Base-by-base conservation (phyloP, 2,797 vertebrate genomes). In the Danio choprae region DNA sequence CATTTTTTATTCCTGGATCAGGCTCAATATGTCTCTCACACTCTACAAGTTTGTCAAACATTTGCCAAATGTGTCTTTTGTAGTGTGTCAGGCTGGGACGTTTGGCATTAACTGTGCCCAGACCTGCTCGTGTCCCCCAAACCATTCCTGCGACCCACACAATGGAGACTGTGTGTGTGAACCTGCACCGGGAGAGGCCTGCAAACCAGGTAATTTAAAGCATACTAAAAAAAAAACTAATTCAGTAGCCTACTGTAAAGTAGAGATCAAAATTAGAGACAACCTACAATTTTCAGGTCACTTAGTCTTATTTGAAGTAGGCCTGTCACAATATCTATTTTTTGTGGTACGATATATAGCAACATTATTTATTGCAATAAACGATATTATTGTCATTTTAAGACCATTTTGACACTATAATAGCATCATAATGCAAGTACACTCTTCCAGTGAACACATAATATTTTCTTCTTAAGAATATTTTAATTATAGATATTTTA, bases 51-150 rank as follows among this genome's bases (percentile, higher is more conserved):
- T 41, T 36, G 41, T 50, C 7, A 60, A 51, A 40, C n/a, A 13
- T 74, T 58, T 60, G n/a, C n/a, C 51, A 75, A 74, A 69, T 64
- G 16, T 62, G n/a, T 71, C 6, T 76, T 64, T 56, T 88, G 38
- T 90, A 96, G 95, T 90, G 43, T 96, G 95, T 9, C 79, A 86
- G 38, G 71, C 89, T 0, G 94, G 93, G 0, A 91, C 89, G 4
- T 96, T 94, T 0, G 95, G 95, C 6, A 84, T 88, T 0, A 92
- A 88, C 83, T 96, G 95, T 0, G 70, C 89, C 13, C 94, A 94
- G 87, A 88, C 84, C 74, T 96, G 95, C 80, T 92, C 69, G 13
- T 96, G 95, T 60, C 83, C 90, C 0, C 71, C 87, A 73, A 91
- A 91, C 2, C 84, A 83, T 81, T 58, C 88, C 50, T 96, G 95